phyloP scores from a whole-genome alignment of 1,140 invertebrate genomes.

The Bursaphelenchus mucronatus region DNA sequence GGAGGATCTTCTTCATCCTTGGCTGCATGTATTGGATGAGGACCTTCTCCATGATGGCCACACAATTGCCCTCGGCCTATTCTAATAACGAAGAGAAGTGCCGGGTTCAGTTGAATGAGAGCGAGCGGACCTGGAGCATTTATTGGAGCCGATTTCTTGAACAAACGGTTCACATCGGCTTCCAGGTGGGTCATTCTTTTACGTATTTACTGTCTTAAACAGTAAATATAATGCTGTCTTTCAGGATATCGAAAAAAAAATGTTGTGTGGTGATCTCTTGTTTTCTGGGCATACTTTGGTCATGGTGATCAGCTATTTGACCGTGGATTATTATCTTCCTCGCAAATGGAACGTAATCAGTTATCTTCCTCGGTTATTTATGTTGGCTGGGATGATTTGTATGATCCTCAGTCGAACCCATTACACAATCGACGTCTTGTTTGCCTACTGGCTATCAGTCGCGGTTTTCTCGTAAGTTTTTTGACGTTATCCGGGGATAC shows the following conservation, averaged over 20 bases:
- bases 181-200: constrained; percentile 23
- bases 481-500: no score
- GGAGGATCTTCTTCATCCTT: constrained; percentile 50
- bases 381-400: constrained; percentile 18
- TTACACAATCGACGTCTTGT: constrained; percentile 44
- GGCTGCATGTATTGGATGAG: constrained; percentile 48
- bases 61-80: constrained; percentile 45
- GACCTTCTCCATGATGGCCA: constrained; percentile 38
- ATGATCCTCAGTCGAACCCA: constrained; percentile 32
- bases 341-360: neutral
- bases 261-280: constrained; percentile 58
- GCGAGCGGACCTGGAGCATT: constrained; percentile 26
- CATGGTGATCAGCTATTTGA: constrained; percentile 41
- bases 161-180: constrained; percentile 41
- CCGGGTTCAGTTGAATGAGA: constrained; percentile 20
- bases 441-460: constrained; percentile 49
- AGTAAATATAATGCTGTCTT: neutral
- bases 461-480: constrained; percentile 49
- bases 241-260: constrained; percentile 46
- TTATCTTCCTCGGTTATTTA: constrained; percentile 16
- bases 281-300: constrained; percentile 57
- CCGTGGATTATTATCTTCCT: constrained; percentile 30
- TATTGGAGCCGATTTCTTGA: constrained; percentile 33
- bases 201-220: neutral
- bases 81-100: constrained; percentile 29